phyloP scores from a whole-genome alignment of 2,888 invertebrate species.

The Troides aeacus region DNA sequence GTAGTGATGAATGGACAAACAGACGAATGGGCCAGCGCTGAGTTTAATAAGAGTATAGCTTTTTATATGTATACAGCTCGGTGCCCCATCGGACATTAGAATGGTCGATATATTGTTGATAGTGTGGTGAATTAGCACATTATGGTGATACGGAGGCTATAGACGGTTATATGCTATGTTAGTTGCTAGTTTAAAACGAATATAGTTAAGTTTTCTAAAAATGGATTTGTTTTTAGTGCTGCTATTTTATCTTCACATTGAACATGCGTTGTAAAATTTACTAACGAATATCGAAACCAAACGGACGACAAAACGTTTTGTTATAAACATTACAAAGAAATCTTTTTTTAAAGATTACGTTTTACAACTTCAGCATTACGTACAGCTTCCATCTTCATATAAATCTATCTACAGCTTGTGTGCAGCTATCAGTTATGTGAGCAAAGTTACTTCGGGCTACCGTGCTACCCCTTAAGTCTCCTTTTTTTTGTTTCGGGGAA shows the following conservation, averaged over 20 bases:
- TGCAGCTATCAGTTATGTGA: too few relatives aligned
- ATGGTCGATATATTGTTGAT: constrained; percentile 10
- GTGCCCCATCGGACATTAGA: constrained; percentile 34
- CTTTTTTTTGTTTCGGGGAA: too few relatives aligned
- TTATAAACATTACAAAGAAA: too few relatives aligned
- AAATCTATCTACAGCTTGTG: too few relatives aligned
- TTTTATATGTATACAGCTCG: constrained; percentile 37
- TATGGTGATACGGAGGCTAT: constrained; percentile 18
- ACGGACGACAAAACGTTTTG: too few relatives aligned
- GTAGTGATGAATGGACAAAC: constrained; percentile 49
- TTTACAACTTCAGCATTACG: too few relatives aligned
- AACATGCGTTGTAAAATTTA: constrained; percentile 12
- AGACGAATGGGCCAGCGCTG: constrained; percentile 34
- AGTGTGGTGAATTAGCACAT: constrained; percentile 28
- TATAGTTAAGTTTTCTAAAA: neutral
- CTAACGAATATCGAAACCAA: too few relatives aligned
- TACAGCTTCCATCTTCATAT: too few relatives aligned
- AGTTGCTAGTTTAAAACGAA: neutral
- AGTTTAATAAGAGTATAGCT: constrained; percentile 33
- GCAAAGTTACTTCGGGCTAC: too few relatives aligned
- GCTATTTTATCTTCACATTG: constrained; percentile 6
- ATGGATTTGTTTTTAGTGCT: constrained; percentile 10
- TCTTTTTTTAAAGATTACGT: too few relatives aligned
- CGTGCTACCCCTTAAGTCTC: too few relatives aligned
- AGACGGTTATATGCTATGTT: neutral